These are phyloP conservation scores for Dendrocincla fuliginosa DNA, from an alignment of 2,797 vertebrate genomes.

Conservation along the genomic window DNA sequence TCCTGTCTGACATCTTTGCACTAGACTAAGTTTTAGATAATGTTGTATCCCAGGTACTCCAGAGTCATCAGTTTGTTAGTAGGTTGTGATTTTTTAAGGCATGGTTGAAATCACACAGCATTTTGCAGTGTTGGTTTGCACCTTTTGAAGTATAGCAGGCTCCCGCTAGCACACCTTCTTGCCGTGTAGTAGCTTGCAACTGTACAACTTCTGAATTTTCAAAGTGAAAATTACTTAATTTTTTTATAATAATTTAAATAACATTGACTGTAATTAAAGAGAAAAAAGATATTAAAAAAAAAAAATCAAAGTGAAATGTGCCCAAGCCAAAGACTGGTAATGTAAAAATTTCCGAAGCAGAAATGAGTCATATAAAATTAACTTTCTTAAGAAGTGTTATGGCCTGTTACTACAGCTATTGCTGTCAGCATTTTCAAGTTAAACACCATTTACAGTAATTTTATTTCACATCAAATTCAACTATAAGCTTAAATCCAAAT, in stretches of 20 bases:
- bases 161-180: background rate
- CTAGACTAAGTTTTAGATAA: background rate
- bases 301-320: background rate
- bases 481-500: background rate
- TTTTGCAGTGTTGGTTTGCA: background rate
- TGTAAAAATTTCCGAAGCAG: background rate
- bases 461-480: conserved; percentile 13
- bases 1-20: background rate
- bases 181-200: background rate
- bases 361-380: conserved; percentile 42
- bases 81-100: background rate
- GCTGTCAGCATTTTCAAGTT: conserved; percentile 50
- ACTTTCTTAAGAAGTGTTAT: conserved; percentile 5
- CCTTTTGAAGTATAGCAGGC: background rate
- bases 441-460: conserved; percentile 1
- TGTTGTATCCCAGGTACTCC: background rate
- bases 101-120: background rate
- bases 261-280: background rate
- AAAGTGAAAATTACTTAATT: background rate
- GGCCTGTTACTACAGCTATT: conserved; percentile 18
- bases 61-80: background rate
- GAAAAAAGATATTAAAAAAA: background rate
- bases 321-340: background rate
- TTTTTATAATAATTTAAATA: background rate
- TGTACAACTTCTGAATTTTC: background rate